Percentiles rank a stretch among this genome's conserved stretches.
Conservation (phyloP, 2,888 invertebrate genomes). For the Mylabris sibirica region DNA sequence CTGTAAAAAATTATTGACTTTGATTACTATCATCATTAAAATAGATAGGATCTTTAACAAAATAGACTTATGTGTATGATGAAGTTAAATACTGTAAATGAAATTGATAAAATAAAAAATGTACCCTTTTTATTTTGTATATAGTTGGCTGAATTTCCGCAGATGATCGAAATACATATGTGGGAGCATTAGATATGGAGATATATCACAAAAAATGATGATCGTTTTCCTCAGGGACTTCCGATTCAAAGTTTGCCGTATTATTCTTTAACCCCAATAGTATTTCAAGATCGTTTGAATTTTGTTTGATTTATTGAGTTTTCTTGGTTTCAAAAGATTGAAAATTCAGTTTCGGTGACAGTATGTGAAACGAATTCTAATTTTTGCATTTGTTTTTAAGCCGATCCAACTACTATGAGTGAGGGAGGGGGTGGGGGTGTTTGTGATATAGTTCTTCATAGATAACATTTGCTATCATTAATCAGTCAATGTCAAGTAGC, state of each 20-base stretch:
- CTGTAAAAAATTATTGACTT: background rate
- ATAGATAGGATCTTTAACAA: slow-evolving; percentile 15
- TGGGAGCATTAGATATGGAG: slow-evolving; percentile 20
- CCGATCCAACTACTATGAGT: slow-evolving; percentile 36
- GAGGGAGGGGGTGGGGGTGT: slow-evolving; percentile 22
- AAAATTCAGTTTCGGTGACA: slow-evolving; percentile 38
- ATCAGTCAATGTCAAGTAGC: slow-evolving; percentile 51
- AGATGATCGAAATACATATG: slow-evolving; percentile 17
- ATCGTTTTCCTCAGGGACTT: slow-evolving; percentile 26
- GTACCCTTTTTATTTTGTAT: background rate
- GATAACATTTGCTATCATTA: slow-evolving; percentile 43
- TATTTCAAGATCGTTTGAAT: slow-evolving; percentile 35
- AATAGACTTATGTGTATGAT: background rate
- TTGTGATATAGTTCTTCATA: slow-evolving; percentile 43
- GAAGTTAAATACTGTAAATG: background rate
- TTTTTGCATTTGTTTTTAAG: slow-evolving; percentile 46
- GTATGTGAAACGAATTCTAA: slow-evolving; percentile 45
- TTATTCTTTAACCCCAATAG: slow-evolving; percentile 32
- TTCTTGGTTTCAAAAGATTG: slow-evolving; percentile 39
- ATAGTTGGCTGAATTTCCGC: slow-evolving; percentile 8
- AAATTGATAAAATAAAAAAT: background rate
- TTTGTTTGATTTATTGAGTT: slow-evolving; percentile 50
- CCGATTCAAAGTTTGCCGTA: slow-evolving; percentile 25
- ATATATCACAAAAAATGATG: slow-evolving; percentile 30
- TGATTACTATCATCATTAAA: slow-evolving; percentile 15